Base-by-base conservation (phyloP, 2,888 invertebrate genomes). In the Archips crataeganus region DNA sequence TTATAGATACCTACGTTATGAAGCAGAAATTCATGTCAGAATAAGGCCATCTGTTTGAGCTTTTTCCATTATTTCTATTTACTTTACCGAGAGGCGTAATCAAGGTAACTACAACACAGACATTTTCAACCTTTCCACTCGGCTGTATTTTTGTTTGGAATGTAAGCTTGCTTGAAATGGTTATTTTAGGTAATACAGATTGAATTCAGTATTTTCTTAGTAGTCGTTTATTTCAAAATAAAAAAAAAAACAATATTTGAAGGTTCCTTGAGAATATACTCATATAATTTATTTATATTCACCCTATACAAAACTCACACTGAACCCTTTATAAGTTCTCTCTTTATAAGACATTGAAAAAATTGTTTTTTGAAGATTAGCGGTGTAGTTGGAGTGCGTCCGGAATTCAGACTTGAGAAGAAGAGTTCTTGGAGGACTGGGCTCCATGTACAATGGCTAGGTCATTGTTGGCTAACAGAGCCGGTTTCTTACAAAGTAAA, bases 51-150 rank as follows among this genome's bases (percentile, higher is more conserved):
- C 23, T 51, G 60, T 49, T 9, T 36, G 49, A 42, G 59, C 59
- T 51, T 39, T 71, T 71, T 71, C 65, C 64, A 66, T 60, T 60
- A 64, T 66, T 71, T 71, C 42, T 49, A 65, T 71, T 71, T 66
- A 66, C 71, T 61, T 65, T 65, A n/a, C 39, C 57, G 66, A 49
- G 66, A 49, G 59, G 49, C 60, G 65, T 71, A 71, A 71, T 71
- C 71, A 66, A 66, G 60, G 65, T 66, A 60, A 71, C 65, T 66
- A 71, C 71, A 39, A 60, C 23, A 61, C 42, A 67, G 66, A 67
- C 45, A 39, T 65, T 54, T 15, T 23, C 57, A 54, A 57, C 71
- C 60, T 66, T 49, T 51, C 23, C 34, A 39, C 51, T 51, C 36
- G 23, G 36, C 34, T 6, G 34, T 68, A 59, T 60, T 51, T 39